These are phyloP conservation scores for Sylvietta virens DNA, from an alignment of 2,113 vertebrate species.

Conservation along the genomic window DNA sequence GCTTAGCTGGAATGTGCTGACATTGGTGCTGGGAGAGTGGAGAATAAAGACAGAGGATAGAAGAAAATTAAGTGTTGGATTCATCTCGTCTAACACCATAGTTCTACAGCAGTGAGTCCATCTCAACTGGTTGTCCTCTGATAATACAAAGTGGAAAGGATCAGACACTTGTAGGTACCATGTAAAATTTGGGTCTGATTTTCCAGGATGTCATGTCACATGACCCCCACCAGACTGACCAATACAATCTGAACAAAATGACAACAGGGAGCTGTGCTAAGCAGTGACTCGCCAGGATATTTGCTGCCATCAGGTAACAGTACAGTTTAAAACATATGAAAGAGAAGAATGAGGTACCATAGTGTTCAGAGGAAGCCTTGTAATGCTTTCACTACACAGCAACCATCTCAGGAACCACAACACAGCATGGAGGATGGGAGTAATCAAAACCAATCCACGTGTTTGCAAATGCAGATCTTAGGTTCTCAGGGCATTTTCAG, in stretches of 20 bases:
- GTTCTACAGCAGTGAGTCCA: rapidly evolving
- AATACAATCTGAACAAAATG: background rate
- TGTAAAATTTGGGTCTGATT: background rate
- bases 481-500: background rate
- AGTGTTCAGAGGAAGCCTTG: background rate
- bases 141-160: background rate
- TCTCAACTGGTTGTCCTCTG: background rate
- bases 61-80: background rate
- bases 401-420: background rate
- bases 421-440: background rate
- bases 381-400: background rate
- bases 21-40: background rate
- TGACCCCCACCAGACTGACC: background rate
- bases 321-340: background rate
- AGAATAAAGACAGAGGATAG: background rate
- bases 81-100: background rate
- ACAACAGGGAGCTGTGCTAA: background rate
- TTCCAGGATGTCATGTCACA: background rate
- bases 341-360: background rate
- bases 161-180: background rate
- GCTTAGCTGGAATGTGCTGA: background rate
- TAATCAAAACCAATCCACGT: background rate
- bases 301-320: background rate
- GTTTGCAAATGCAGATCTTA: background rate
- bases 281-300: background rate